Percentiles rank a stretch among this genome's conserved stretches.
Conservation (phyloP, 2,113 vertebrate species). For the Entomyzon cyanotis region DNA sequence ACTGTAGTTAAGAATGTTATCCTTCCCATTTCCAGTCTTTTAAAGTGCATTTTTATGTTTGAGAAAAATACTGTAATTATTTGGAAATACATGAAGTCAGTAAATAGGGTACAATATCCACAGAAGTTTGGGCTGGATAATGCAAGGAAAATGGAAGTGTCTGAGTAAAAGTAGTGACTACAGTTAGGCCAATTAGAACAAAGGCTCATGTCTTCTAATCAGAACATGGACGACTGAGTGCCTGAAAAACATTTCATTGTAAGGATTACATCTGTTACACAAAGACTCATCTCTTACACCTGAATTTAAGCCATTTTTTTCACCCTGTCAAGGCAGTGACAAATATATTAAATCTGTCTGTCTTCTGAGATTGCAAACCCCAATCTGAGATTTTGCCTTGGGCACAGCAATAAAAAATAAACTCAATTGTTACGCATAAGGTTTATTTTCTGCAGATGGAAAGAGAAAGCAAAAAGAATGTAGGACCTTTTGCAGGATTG, state of each 20-base stretch:
- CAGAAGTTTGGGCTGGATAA: slow-evolving; percentile 1
- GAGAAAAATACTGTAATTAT: slow-evolving; percentile 17
- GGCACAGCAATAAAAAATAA: slow-evolving; percentile 68
- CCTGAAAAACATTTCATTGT: not conserved
- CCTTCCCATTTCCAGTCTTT: slow-evolving; percentile 27
- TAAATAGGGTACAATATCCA: not conserved
- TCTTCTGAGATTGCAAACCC: slow-evolving; percentile 67
- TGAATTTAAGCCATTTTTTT: slow-evolving; percentile 66
- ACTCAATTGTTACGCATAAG: slow-evolving; percentile 46
- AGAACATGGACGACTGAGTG: not conserved
- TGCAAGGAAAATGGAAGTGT: not conserved
- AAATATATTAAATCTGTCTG: slow-evolving; percentile 78
- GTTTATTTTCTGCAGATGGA: slow-evolving; percentile 40
- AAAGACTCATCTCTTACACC: slow-evolving; percentile 47
- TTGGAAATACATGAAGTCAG: not conserved
- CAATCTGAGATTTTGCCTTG: slow-evolving; percentile 71
- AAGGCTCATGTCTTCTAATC: not conserved
- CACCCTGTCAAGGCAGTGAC: slow-evolving; percentile 63
- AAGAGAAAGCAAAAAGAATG: slow-evolving; percentile 3
- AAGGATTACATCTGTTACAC: slow-evolving; percentile 47
- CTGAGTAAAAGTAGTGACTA: not conserved
- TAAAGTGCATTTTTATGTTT: not conserved
- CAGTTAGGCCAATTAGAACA: slow-evolving; percentile 18
- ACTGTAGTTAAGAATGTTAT: slow-evolving; percentile 22
- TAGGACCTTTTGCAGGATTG: not conserved